phyloP scores from a whole-genome alignment of 2,113 vertebrate species.

The Hiodon alosoides region DNA sequence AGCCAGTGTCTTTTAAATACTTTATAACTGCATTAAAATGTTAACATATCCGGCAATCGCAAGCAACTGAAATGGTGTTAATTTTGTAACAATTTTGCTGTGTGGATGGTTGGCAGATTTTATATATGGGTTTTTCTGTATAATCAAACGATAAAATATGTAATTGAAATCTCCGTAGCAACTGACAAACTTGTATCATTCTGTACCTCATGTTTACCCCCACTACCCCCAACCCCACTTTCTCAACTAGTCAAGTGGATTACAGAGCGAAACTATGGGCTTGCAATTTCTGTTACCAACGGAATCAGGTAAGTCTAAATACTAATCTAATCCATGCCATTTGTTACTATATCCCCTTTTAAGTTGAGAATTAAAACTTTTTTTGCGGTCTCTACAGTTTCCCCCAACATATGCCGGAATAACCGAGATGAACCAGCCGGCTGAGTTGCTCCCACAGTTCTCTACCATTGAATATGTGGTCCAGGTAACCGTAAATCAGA shows the following conservation, averaged over 20 bases:
- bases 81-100: neutral
- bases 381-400: constrained; percentile 65
- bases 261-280: constrained; percentile 98
- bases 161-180: too few species aligned
- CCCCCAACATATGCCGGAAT: constrained; percentile 95
- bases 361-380: neutral
- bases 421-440: constrained; percentile 93
- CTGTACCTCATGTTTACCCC: too few species aligned
- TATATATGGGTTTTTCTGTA: too few species aligned
- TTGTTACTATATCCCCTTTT: neutral
- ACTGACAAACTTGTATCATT: neutral
- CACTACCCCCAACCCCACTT: constrained; percentile 3
- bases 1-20: too few species aligned
- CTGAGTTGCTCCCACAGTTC: constrained; percentile 93
- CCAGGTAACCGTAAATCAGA: constrained; percentile 68
- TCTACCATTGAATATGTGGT: constrained; percentile 98
- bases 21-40: too few species aligned
- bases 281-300: constrained; percentile 98
- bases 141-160: too few species aligned
- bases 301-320: constrained; percentile 81
- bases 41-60: too few species aligned
- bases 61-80: too few species aligned
- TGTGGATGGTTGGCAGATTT: neutral
- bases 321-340: neutral
- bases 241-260: constrained; percentile 85